These are phyloP conservation scores for Saguinus imperator DNA, from an alignment of 2,113 vertebrate genomes.

Conservation along the genomic window DNA sequence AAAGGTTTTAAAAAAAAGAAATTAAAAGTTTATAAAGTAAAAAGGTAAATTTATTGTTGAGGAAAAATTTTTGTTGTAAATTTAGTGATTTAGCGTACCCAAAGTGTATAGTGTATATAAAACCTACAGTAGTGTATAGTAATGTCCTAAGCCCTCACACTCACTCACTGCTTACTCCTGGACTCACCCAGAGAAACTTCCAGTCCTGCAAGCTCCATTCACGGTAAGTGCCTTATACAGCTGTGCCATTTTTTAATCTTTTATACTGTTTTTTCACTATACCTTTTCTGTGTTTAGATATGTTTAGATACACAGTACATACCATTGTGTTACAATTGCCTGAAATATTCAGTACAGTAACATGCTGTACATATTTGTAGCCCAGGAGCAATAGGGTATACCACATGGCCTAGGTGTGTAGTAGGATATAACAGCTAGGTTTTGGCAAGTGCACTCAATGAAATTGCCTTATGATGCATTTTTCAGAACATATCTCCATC, in stretches of 20 bases:
- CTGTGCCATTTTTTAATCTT: background rate
- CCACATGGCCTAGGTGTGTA: background rate
- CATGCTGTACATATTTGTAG: background rate
- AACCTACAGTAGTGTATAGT: background rate
- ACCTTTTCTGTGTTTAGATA: background rate
- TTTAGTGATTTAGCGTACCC: background rate
- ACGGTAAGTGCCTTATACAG: background rate
- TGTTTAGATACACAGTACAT: background rate
- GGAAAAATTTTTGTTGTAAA: background rate
- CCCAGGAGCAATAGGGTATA: background rate
- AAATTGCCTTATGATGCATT: background rate
- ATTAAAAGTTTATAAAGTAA: background rate
- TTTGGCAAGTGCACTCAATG: background rate
- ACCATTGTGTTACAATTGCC: background rate
- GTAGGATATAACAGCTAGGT: background rate
- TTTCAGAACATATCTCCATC: background rate
- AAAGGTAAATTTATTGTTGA: background rate
- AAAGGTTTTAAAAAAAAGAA: background rate
- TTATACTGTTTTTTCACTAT: background rate
- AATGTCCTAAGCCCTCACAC: too few relatives aligned
- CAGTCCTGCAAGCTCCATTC: background rate
- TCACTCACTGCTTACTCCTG: too few relatives aligned
- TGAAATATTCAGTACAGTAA: background rate
- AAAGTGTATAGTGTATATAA: background rate
- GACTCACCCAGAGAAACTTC: background rate